phyloP scores from a whole-genome alignment of 2,888 invertebrate genomes.

The Myopa testacea region DNA sequence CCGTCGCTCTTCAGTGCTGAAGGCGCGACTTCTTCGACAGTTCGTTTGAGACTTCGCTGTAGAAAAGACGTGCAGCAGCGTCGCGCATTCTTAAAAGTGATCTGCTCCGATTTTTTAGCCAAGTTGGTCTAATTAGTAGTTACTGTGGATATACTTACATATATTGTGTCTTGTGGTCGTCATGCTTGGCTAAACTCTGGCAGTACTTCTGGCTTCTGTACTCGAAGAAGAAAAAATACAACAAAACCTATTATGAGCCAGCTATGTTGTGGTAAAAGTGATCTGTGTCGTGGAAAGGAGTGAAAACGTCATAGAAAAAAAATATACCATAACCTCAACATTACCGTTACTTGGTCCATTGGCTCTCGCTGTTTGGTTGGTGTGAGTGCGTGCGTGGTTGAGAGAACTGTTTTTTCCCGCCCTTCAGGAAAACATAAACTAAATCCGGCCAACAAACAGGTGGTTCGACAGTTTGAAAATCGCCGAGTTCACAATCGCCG shows the following conservation, averaged over 20 bases:
- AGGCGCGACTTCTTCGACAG: slow-evolving; percentile 34
- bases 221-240: slow-evolving; percentile 11
- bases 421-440: no score
- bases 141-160: neutral
- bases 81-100: neutral
- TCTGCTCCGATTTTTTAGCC: neutral
- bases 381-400: neutral
- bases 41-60: slow-evolving; percentile 23
- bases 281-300: slow-evolving; percentile 23
- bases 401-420: neutral
- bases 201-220: slow-evolving; percentile 25
- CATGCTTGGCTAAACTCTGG: slow-evolving; percentile 26
- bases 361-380: neutral
- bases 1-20: neutral
- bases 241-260: neutral
- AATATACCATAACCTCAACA: neutral
- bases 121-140: neutral
- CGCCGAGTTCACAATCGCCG: no score
- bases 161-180: slow-evolving; percentile 22
- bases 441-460: no score
- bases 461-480: no score
- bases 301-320: slow-evolving; percentile 17
- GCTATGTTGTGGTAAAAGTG: slow-evolving; percentile 12
- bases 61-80: slow-evolving; percentile 20
- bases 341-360: neutral